phyloP scores from a whole-genome alignment of 2,888 invertebrate species.

The Volucella inanis region DNA sequence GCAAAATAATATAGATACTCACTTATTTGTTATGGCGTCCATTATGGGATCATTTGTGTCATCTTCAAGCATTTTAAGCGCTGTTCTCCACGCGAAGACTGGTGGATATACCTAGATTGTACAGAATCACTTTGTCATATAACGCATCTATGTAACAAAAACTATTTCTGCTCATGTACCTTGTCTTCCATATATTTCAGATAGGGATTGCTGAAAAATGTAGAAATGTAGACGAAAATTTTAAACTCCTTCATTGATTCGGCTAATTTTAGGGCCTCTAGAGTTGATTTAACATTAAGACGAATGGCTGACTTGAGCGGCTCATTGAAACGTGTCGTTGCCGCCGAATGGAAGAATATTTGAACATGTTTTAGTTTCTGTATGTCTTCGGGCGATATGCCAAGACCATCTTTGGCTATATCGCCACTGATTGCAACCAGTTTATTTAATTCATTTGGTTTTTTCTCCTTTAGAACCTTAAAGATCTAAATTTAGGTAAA shows the following conservation, averaged over 20 bases:
- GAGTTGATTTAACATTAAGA: conserved; percentile 87
- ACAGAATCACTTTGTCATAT: not conserved
- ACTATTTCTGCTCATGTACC: conserved; percentile 79
- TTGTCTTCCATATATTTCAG: conserved; percentile 88
- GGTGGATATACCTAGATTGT: conserved; percentile 77
- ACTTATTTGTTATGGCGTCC: conserved; percentile 79
- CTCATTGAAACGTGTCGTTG: conserved; percentile 92
- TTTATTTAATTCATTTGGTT: conserved; percentile 78
- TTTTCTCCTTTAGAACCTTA: conserved; percentile 76
- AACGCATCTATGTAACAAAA: not conserved
- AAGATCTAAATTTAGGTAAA: conserved; percentile 75
- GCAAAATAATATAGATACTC: conserved; percentile 21
- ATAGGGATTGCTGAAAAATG: conserved; percentile 93
- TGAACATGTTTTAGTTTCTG: conserved; percentile 84
- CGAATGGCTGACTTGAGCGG: conserved; percentile 86
- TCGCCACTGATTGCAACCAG: conserved; percentile 79
- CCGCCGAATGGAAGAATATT: conserved; percentile 90
- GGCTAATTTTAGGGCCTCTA: conserved; percentile 86
- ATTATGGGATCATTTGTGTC: conserved; percentile 74
- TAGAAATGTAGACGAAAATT: conserved; percentile 91
- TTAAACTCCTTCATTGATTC: conserved; percentile 84
- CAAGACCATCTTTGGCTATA: conserved; percentile 76
- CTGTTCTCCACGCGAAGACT: conserved; percentile 79
- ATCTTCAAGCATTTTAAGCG: conserved; percentile 77
- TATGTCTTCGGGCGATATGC: conserved; percentile 76